phyloP scores from a whole-genome alignment of 2,888 invertebrate species.

The Acutogordius australiensis region DNA sequence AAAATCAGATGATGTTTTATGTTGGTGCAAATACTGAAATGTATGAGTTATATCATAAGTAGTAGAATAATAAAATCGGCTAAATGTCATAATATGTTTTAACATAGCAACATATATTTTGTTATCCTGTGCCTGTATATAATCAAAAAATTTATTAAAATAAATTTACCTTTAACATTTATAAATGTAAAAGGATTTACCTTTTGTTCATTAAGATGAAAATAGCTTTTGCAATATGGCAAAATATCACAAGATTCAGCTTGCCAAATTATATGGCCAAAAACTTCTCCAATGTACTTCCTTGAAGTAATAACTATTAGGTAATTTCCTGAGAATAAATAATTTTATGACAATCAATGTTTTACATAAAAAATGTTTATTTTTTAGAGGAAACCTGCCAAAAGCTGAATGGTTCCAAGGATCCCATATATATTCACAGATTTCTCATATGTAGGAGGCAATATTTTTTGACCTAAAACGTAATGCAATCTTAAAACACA shows the following conservation, averaged over 20 bases:
- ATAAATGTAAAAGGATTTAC: not conserved
- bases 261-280: not conserved
- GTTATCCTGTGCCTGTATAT: not conserved
- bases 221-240: constrained; percentile 4
- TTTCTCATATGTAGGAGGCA: not conserved
- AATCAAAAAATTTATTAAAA: not conserved
- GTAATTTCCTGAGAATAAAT: constrained; percentile 7
- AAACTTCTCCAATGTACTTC: not conserved
- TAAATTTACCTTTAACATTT: not conserved
- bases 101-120: not conserved
- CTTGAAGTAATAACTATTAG: not conserved
- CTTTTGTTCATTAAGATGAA: constrained; percentile 7
- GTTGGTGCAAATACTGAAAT: not conserved
- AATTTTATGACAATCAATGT: no score
- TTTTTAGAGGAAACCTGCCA: constrained; percentile 1
- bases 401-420: not conserved
- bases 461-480: no score
- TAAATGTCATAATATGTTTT: not conserved
- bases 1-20: not conserved
- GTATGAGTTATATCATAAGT: not conserved
- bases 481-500: no score
- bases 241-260: not conserved
- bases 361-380: no score
- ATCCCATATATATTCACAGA: not conserved
- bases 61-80: not conserved